Conservation (phyloP, 2,888 invertebrate species). For the Eurytoma adleriae region DNA sequence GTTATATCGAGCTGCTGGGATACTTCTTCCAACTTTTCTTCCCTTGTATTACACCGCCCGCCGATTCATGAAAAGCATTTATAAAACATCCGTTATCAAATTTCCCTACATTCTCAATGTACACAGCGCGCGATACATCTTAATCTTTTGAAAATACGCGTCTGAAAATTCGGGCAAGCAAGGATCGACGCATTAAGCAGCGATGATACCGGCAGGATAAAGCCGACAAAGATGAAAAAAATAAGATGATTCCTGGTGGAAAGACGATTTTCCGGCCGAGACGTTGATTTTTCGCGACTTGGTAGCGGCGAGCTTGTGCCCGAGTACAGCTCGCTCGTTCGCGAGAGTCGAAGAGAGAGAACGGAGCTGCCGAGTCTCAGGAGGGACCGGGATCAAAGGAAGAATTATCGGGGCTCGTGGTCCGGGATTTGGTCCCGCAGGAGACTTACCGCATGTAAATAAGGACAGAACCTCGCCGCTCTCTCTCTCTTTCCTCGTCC, state of each 20-base stretch:
- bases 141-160: too few relatives aligned
- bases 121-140: too few relatives aligned
- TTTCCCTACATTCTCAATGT: too few relatives aligned
- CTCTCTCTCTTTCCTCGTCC: constrained; percentile 61
- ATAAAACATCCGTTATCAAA: too few relatives aligned
- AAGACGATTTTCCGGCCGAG: constrained; percentile 51
- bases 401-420: constrained; percentile 75
- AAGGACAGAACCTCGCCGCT: constrained; percentile 70
- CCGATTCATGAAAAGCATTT: too few relatives aligned
- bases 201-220: neutral
- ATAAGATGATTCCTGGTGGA: constrained; percentile 27
- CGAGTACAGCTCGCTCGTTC: neutral
- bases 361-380: constrained; percentile 58
- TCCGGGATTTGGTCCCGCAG: constrained; percentile 76
- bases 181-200: neutral
- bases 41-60: neutral
- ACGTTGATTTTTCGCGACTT: constrained; percentile 43
- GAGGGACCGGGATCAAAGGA: constrained; percentile 74
- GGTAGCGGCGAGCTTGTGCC: neutral
- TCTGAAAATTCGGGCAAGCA: too few relatives aligned
- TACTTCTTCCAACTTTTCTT: neutral
- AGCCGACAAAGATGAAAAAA: neutral
- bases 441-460: constrained; percentile 77
- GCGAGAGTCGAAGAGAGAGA: constrained; percentile 45
- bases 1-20: neutral